Percentiles rank a stretch among this genome's conserved stretches.
These are phyloP conservation scores for Arbacia lixula DNA, from an alignment of 53 echinoderm and acorn worm species.

Conservation along the genomic window DNA sequence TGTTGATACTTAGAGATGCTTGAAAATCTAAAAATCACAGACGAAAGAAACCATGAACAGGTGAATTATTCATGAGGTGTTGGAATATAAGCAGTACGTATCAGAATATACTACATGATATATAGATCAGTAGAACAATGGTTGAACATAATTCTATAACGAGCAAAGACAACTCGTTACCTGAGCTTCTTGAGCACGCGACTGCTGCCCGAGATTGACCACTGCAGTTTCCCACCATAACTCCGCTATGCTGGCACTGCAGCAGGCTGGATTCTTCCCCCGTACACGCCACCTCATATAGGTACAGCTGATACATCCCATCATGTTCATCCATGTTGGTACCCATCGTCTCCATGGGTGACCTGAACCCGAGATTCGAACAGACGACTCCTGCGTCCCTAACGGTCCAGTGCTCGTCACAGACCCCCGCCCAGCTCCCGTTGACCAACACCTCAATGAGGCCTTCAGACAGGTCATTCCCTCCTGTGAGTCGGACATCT, in stretches of 20 bases:
- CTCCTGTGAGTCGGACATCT: too few species aligned
- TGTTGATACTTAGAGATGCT: too few species aligned
- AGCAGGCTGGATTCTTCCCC: background rate
- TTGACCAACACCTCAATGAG: background rate
- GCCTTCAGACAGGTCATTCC: background rate
- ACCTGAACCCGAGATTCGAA: background rate
- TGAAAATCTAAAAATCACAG: too few species aligned
- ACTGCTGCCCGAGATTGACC: background rate
- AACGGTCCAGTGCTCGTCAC: background rate
- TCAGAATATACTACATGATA: too few species aligned
- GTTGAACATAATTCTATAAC: background rate
- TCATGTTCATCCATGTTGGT: background rate
- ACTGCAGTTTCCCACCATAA: background rate
- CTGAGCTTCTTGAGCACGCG: background rate
- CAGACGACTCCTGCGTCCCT: background rate
- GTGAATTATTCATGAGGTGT: background rate
- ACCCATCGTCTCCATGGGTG: background rate
- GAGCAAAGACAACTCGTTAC: background rate
- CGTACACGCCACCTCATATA: background rate
- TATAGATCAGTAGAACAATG: too few species aligned
- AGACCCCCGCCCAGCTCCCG: slow-evolving; percentile 1
- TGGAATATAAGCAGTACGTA: background rate
- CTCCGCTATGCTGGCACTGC: background rate
- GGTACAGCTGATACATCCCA: too few species aligned
- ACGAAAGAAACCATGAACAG: too few species aligned